Conservation (phyloP, 2,113 vertebrate genomes). For the Nannospalax galili region DNA sequence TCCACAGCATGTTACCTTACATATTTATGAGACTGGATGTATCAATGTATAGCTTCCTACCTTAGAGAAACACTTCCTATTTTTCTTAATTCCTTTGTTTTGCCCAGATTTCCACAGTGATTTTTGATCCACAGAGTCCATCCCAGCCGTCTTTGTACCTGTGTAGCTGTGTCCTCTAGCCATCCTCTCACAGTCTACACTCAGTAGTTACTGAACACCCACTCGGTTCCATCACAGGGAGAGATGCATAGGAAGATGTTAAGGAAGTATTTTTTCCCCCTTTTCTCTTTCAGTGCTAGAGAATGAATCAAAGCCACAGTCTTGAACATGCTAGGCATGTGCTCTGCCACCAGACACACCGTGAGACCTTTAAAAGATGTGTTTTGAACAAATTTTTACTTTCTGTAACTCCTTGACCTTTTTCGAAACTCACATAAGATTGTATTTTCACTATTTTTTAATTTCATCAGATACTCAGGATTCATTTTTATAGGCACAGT, state of each 20-base stretch:
- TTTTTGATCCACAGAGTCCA: neutral
- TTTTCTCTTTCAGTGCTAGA: neutral
- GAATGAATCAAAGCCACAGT: too few species aligned
- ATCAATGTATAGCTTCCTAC: neutral
- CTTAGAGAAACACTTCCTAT: neutral
- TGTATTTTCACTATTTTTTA: neutral
- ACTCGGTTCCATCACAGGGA: neutral
- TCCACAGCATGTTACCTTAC: neutral
- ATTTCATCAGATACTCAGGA: neutral
- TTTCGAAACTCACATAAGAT: neutral
- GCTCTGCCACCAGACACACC: too few species aligned
- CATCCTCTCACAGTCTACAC: neutral
- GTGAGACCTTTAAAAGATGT: neutral
- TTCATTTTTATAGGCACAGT: neutral
- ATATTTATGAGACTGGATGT: neutral
- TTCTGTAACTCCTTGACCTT: neutral
- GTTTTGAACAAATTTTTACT: neutral
- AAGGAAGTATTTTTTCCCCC: neutral
- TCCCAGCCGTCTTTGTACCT: neutral
- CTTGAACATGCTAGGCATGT: neutral
- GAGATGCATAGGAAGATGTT: neutral
- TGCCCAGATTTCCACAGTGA: neutral
- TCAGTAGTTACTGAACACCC: neutral
- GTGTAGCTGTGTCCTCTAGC: neutral
- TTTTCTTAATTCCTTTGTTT: neutral